Evolutionary conservation across 2,797 vertebrate species (phyloP).

Genomic region (Coendou prehensilis): DNA sequence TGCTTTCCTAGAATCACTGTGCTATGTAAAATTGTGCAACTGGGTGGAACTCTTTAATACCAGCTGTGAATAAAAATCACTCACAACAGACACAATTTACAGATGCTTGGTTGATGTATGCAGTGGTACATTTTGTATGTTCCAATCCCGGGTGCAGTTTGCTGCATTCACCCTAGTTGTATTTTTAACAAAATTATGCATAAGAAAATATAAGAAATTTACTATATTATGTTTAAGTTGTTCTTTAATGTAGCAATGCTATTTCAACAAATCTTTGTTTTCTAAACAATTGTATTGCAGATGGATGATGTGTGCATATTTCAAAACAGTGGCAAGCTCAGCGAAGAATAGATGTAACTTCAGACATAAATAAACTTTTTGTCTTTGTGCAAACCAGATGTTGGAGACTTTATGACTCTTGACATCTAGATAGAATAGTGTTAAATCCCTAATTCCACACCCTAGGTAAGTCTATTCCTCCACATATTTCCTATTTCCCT

Average conservation of each 20-base stretch:
- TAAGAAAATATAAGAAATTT: background rate
- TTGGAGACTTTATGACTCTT: background rate
- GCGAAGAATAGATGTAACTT: background rate
- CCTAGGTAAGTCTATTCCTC: background rate
- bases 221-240: background rate
- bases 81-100: background rate
- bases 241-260: background rate
- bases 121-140: background rate
- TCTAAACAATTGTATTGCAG: background rate
- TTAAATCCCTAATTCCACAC: background rate
- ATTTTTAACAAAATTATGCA: background rate
- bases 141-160: background rate
- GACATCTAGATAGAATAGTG: background rate
- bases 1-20: background rate
- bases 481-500: background rate
- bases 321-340: slow-evolving; percentile 16
- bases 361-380: background rate
- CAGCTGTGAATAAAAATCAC: background rate
- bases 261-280: background rate
- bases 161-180: background rate
- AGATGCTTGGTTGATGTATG: background rate
- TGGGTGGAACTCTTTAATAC: background rate
- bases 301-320: background rate
- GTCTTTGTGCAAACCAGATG: background rate
- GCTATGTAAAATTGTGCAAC: background rate